Evolutionary conservation across 2,888 invertebrate species (phyloP), one percentile per base, ranked within the genome.

Genomic region (Bruchidius siliquastri): DNA sequence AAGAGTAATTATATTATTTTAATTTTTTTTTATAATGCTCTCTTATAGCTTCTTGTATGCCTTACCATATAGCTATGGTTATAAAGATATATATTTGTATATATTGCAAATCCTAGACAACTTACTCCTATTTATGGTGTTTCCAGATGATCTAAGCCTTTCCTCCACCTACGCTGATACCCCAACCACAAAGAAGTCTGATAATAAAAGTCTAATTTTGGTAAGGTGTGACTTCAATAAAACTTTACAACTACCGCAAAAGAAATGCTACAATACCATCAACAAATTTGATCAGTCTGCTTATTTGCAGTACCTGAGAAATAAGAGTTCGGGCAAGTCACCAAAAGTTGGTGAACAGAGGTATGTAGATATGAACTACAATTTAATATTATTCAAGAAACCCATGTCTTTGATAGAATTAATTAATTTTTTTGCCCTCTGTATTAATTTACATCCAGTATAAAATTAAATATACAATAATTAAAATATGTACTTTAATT

Each of bases 221-320:
- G 74, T 76, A 69, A 73, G 76, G 18, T 78, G 76, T 72, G 79
- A 78, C 71, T 78, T 77, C 70, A 77, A 78, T 66, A 78, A 77
- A 71, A 74, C 78, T 13, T 49, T 68, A 72, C 72, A 49, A 70
- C 73, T 30, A 70, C 67, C 30, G 71, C 68, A 22, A 68, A 8
- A 49, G 18, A 49, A 18, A 26, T 26, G 26, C 26, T 26, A 4
- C 8, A 8, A 26, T 26, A 26, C 26, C 26, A 26, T 26, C 26
- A 2, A 26, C 2, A 26, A 26, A 26, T 26, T 26, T 26, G 26
- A 26, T 26, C 26, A 26, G 2, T 26, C 26, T 18, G 13, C 49
- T 1, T 49, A 49, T 49, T 49, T 49, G 18, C 49, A 49, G 49
- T 49, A 49, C 49, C 49, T 49, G 49, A 49, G 18, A 13, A 49